phyloP scores from a whole-genome alignment of 2,888 invertebrate genomes.

The Synanthedon andrenaeformis region DNA sequence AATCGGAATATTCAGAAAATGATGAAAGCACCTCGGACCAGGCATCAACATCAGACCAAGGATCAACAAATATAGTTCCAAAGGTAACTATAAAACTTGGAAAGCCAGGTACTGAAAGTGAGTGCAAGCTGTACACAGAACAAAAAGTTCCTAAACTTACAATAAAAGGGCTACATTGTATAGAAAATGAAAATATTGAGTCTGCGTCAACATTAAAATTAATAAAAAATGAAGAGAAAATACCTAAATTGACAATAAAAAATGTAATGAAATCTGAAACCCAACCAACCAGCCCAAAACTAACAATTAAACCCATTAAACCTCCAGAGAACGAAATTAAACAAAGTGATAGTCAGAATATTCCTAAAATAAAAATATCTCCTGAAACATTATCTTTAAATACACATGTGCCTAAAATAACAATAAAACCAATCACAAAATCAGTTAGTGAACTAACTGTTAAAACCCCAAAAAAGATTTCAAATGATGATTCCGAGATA shows the following conservation, averaged over 20 bases:
- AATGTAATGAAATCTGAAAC: slow-evolving; percentile 43
- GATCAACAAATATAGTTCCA: slow-evolving; percentile 42
- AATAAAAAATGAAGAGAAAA: slow-evolving; percentile 49
- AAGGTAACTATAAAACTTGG: slow-evolving; percentile 63
- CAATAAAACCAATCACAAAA: slow-evolving; percentile 64
- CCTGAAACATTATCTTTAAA: slow-evolving; percentile 31
- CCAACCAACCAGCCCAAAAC: slow-evolving; percentile 57
- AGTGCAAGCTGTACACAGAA: slow-evolving; percentile 58
- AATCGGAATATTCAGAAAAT: slow-evolving; percentile 67
- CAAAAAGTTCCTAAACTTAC: slow-evolving; percentile 56
- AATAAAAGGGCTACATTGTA: slow-evolving; percentile 49
- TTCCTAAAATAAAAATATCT: slow-evolving; percentile 36
- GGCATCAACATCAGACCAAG: slow-evolving; percentile 54
- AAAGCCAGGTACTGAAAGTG: slow-evolving; percentile 54
- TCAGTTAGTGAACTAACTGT: slow-evolving; percentile 26
- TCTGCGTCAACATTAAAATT: slow-evolving; percentile 48
- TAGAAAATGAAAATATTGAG: slow-evolving; percentile 40
- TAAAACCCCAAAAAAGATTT: slow-evolving; percentile 32
- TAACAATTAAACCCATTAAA: slow-evolving; percentile 62
- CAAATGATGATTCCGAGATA: slow-evolving; percentile 36
- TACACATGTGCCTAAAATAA: slow-evolving; percentile 69
- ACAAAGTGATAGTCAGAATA: slow-evolving; percentile 16
- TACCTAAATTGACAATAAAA: slow-evolving; percentile 61
- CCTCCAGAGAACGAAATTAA: slow-evolving; percentile 30
- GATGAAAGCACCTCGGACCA: slow-evolving; percentile 62